A percentile compares a stretch with the other conserved stretches of the same genome.
Evolutionary conservation across 2,797 vertebrate genomes (phyloP).

Genomic region (Anabacerthia variegaticeps): DNA sequence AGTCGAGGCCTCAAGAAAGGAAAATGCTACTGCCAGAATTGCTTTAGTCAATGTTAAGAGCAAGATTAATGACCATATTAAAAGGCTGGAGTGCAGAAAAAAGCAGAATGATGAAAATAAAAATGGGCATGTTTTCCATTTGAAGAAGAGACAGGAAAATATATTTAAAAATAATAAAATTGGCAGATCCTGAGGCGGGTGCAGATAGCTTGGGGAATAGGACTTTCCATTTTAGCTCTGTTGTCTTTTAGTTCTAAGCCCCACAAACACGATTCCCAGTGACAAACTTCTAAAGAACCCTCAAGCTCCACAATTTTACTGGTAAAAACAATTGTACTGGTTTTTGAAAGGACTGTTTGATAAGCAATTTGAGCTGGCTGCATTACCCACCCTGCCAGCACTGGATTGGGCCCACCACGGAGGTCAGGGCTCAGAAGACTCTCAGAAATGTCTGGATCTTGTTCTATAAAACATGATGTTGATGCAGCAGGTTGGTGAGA

Average conservation of each 20-base stretch:
- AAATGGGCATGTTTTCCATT: background rate
- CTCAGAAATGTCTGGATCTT: background rate
- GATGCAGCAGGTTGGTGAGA: background rate
- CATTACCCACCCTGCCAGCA: background rate
- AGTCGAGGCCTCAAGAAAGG: background rate
- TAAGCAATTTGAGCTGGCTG: background rate
- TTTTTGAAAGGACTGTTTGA: background rate
- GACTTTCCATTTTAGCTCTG: background rate
- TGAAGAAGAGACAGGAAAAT: conserved; percentile 15
- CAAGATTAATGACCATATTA: conserved; percentile 20
- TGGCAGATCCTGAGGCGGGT: background rate
- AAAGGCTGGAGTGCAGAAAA: background rate
- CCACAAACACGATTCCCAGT: background rate
- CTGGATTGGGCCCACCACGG: background rate
- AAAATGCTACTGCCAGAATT: conserved; percentile 20
- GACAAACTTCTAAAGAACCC: background rate
- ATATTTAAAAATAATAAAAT: background rate
- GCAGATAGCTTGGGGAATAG: background rate
- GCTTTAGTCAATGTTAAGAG: background rate
- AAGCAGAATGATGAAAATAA: background rate
- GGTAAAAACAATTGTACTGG: background rate
- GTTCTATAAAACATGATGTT: fast-evolving
- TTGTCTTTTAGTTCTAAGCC: background rate
- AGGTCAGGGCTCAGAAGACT: background rate
- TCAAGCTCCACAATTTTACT: background rate